Conservation (phyloP, 2,888 invertebrate species). For the Melipona bicolor region DNA sequence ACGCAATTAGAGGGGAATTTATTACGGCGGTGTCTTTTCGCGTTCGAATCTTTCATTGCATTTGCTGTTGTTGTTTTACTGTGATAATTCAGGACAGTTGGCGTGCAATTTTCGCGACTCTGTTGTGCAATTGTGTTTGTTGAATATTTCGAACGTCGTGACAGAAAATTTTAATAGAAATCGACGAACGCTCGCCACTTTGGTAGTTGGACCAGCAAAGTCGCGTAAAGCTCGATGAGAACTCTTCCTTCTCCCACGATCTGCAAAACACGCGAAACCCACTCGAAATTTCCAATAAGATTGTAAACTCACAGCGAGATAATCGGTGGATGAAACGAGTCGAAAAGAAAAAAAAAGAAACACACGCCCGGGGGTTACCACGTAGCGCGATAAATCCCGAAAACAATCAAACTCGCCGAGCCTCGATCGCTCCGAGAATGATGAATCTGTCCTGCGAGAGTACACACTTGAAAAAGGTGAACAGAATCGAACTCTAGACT, state of each 20-base stretch:
- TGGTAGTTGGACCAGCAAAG: no score
- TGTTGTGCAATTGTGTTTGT: no score
- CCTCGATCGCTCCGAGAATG: background rate
- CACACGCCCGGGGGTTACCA: background rate
- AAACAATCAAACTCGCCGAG: constrained; percentile 25
- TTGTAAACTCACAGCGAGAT: background rate
- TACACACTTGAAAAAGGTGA: constrained; percentile 2
- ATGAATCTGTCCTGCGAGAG: constrained; percentile 25
- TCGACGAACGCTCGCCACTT: background rate
- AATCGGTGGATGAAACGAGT: background rate
- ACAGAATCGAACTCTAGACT: background rate
- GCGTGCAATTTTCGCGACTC: constrained; percentile 7
- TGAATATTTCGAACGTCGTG: background rate
- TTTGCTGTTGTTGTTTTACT: background rate
- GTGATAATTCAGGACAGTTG: background rate
- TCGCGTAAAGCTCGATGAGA: background rate
- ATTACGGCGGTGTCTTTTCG: background rate
- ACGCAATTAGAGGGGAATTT: constrained; percentile 34
- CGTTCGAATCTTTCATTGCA: background rate
- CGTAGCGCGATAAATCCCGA: constrained; percentile 21
- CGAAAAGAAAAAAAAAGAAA: background rate
- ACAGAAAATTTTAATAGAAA: background rate
- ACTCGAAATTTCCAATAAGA: background rate
- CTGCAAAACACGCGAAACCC: background rate
- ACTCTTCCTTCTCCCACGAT: background rate